Base-by-base conservation (phyloP, 2,797 vertebrate genomes). In the Ctenosaura bakeri region DNA sequence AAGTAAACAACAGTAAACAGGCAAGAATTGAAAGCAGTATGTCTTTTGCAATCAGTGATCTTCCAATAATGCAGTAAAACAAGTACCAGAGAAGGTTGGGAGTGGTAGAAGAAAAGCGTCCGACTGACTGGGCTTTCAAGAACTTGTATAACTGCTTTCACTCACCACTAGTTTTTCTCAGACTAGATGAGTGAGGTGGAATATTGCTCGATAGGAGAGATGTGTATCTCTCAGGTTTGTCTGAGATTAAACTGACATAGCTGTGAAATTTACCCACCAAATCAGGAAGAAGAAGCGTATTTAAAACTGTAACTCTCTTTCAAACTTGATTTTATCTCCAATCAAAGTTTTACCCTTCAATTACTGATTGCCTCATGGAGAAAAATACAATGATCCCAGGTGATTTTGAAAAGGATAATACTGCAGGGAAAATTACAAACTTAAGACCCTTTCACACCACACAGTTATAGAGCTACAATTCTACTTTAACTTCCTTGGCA, bases 51-150 rank as follows among this genome's bases (percentile, higher is more conserved):
- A 83, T 56, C 56, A 4, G 35, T 62, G 35, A 56, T 56, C 54
- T 73, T 46, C 35, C 50, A 83, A 42, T 74, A 87, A 84, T 56
- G 80, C 73, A 87, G 59, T 26, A 78, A 66, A 76, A 64, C 79
- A 83, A 46, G 85, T 66, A 56, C 73, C 64, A 35, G 22, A 52
- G 32, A 52, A 64, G 6, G 35, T 32, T 6, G 6, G 32, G n/a
- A 56, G 3, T 32, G 26, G 16, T 12, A 10, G 29, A 18, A 87
- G 24, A 78, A 14, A 29, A 12, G 42, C 8, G 56, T 50, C 62
- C 6, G 7, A 62, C 59, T 76, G 76, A 32, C 24, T 20, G 59
- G 35, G 81, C 81, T 0, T 0, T 20, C 14, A 54, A 42, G 62
- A 0, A 0, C 90, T n/a, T 89, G 62, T 5, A 0, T 1, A 86